Percentiles rank a stretch among this genome's conserved stretches.
Conservation (phyloP, 2,797 vertebrate genomes). For the Anas flavirostris region DNA sequence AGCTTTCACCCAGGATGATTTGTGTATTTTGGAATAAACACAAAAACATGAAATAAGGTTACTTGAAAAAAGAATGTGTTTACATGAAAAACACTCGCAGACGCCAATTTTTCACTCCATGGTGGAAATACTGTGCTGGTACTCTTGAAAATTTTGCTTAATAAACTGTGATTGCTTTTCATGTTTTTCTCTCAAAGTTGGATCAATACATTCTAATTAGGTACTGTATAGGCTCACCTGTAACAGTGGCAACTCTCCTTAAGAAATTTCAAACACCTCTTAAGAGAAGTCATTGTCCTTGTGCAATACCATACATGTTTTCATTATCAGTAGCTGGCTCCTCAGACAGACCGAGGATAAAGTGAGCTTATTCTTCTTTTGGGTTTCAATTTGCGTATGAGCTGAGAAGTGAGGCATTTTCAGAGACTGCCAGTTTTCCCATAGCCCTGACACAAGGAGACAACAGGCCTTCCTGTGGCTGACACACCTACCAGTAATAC, state of each 20-base stretch:
- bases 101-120: neutral
- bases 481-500: neutral
- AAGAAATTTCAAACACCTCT: neutral
- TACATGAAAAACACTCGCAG: neutral
- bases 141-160: neutral
- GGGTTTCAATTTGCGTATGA: neutral
- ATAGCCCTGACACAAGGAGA: neutral
- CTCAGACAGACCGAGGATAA: neutral
- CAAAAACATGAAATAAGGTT: neutral
- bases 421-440: neutral
- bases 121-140: neutral
- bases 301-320: neutral
- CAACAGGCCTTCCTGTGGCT: neutral
- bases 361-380: neutral
- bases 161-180: neutral
- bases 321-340: neutral
- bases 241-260: neutral
- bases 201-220: neutral
- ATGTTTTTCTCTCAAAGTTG: neutral
- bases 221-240: neutral
- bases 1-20: conserved; percentile 6
- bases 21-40: conserved; percentile 16
- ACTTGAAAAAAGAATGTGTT: neutral
- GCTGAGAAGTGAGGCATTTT: conserved; percentile 16
- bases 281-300: neutral